Conservation (phyloP, 2,888 invertebrate species). For the Eupithecia insigniata region DNA sequence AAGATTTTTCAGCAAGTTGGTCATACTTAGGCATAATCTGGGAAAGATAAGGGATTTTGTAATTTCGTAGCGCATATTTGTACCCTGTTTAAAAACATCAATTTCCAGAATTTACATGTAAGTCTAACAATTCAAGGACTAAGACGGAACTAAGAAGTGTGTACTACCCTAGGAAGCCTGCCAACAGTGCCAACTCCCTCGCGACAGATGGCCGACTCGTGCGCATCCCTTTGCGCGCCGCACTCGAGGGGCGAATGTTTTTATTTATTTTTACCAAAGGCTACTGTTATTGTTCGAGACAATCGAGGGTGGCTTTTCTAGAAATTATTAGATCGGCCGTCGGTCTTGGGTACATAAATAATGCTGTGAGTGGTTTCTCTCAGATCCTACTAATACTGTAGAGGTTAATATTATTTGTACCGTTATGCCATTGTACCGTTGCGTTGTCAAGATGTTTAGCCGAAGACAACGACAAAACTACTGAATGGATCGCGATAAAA, state of each 20-base stretch:
- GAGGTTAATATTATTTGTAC: no score
- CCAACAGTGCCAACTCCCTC: constrained; percentile 22
- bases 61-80: no score
- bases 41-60: no score
- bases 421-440: no score
- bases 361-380: no score
- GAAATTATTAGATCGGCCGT: neutral
- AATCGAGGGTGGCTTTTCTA: neutral
- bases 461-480: no score
- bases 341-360: neutral
- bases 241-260: constrained; percentile 21
- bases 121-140: neutral
- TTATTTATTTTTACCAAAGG: constrained; percentile 31
- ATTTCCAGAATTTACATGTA: no score
- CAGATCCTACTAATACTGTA: no score
- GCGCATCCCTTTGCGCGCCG: constrained; percentile 62
- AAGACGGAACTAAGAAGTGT: neutral
- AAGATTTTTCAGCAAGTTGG: neutral
- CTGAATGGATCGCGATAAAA: no score
- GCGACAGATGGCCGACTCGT: constrained; percentile 74
- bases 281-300: constrained; percentile 15
- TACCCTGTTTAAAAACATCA: no score
- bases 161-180: neutral
- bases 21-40: neutral
- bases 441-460: no score